Evolutionary conservation across 2,888 invertebrate genomes (phyloP).

Genomic region (Macaria liturata): DNA sequence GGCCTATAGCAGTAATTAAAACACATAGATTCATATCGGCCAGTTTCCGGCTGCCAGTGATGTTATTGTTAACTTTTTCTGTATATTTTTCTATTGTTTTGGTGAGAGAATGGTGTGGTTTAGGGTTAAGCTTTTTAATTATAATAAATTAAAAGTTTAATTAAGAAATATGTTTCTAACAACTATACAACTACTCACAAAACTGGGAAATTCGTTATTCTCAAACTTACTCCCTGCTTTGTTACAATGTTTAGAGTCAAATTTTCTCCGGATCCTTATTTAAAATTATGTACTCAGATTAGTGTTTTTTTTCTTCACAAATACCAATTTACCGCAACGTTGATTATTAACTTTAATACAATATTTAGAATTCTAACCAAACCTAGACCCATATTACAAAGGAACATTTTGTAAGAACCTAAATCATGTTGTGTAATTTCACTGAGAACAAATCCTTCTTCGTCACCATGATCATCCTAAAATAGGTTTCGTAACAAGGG

Average conservation of each 20-base stretch:
- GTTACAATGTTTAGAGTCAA: no score
- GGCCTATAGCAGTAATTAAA: constrained; percentile 40
- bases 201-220: no score
- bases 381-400: no score
- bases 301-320: no score
- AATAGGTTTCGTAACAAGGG: constrained; percentile 31
- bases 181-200: no score
- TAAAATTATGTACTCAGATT: no score
- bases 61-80: constrained; percentile 41
- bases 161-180: constrained; percentile 9
- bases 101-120: constrained; percentile 31
- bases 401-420: background rate
- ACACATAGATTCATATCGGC: constrained; percentile 38
- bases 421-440: background rate
- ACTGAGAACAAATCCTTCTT: constrained; percentile 1
- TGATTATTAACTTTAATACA: no score
- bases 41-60: constrained; percentile 39
- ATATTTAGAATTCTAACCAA: no score
- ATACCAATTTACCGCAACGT: no score
- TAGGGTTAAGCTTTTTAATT: constrained; percentile 30
- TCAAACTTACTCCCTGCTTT: no score
- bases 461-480: constrained; percentile 13
- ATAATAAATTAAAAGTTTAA: constrained; percentile 26
- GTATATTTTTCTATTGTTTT: constrained; percentile 39
- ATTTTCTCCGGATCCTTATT: no score